Percentiles rank a stretch among this genome's conserved stretches.
Evolutionary conservation across 2,113 vertebrate species (phyloP).

Genomic region (Phalacrocorax brasilianus): DNA sequence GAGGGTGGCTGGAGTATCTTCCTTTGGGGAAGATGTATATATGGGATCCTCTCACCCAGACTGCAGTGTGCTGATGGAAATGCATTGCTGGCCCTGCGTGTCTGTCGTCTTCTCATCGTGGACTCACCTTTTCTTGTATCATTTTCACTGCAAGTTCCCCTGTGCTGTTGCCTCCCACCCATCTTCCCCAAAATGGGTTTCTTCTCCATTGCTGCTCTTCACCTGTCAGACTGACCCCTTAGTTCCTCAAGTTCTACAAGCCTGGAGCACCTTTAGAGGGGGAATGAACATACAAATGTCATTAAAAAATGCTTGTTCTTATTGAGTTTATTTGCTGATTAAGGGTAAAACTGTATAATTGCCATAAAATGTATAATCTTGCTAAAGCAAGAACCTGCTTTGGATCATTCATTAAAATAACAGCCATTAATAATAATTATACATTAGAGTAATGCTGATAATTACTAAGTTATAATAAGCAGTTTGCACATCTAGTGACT

Average conservation of each 20-base stretch:
- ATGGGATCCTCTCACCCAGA: not conserved
- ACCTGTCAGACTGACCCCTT: not conserved
- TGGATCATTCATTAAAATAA: not conserved
- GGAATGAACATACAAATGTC: not conserved
- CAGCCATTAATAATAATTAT: conserved; percentile 16
- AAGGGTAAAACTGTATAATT: not conserved
- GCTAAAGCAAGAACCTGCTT: not conserved
- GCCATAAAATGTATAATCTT: not conserved
- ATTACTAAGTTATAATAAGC: not conserved
- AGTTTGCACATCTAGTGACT: not conserved
- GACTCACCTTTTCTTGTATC: not conserved
- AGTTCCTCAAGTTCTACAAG: not conserved
- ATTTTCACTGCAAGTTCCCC: not conserved
- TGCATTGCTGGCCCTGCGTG: not conserved
- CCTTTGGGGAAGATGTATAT: accelerated
- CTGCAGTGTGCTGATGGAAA: not conserved
- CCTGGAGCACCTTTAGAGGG: not conserved
- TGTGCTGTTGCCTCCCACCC: not conserved
- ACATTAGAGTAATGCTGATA: not conserved
- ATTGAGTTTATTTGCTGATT: not conserved
- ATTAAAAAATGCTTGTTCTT: not conserved
- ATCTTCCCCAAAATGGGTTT: not conserved
- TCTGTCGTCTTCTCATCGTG: not conserved
- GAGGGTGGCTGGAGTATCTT: not conserved
- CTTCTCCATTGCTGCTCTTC: not conserved